Conservation (phyloP, 2,888 invertebrate species). For the Aradus depressus region DNA sequence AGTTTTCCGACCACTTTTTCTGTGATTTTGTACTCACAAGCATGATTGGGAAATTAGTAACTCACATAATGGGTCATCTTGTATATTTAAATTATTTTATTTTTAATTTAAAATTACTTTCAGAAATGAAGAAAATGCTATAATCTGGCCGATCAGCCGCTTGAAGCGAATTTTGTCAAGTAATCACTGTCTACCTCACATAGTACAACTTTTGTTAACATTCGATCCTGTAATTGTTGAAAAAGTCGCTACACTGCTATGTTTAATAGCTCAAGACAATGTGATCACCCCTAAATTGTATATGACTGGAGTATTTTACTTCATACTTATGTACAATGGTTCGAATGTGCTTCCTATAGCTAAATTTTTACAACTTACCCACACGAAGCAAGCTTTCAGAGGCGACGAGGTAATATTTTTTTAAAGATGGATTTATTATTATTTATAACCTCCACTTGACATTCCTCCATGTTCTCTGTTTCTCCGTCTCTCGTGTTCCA, state of each 20-base stretch:
- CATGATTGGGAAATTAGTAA: too few species aligned
- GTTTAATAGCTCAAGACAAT: constrained; percentile 90
- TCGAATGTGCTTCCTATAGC: constrained; percentile 95
- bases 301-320: constrained; percentile 92
- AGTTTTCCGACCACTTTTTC: too few species aligned
- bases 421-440: not conserved
- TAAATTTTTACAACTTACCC: constrained; percentile 84
- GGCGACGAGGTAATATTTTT: constrained; percentile 57
- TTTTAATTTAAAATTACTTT: constrained; percentile 25
- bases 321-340: constrained; percentile 97
- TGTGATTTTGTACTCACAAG: too few species aligned
- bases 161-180: constrained; percentile 39
- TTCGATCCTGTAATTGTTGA: constrained; percentile 96
- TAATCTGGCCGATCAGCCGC: constrained; percentile 88
- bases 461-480: not conserved
- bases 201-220: constrained; percentile 88
- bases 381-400: constrained; percentile 89
- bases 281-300: constrained; percentile 89
- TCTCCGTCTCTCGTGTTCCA: not conserved
- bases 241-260: constrained; percentile 81
- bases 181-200: constrained; percentile 83
- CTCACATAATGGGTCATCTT: too few species aligned
- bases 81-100: not conserved
- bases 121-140: constrained; percentile 83
- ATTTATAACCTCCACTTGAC: not conserved